Evolutionary conservation across 2,797 vertebrate genomes (phyloP).

Genomic region (Pangasius djambal): DNA sequence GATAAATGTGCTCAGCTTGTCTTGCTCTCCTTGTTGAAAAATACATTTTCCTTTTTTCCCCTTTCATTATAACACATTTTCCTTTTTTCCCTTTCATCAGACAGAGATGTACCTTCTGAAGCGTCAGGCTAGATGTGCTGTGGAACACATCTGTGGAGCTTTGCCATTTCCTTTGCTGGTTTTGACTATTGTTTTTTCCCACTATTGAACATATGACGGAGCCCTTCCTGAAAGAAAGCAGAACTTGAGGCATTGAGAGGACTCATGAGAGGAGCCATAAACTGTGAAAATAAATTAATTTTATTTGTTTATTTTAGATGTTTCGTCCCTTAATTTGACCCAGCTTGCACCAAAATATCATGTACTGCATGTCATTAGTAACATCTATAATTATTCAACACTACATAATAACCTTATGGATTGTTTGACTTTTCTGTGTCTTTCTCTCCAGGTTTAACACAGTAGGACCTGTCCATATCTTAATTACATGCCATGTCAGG

Average conservation of each 20-base stretch:
- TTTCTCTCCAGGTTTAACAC: constrained; percentile 24
- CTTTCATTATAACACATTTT: neutral
- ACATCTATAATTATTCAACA: neutral
- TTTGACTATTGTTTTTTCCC: neutral
- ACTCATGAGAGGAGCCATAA: neutral
- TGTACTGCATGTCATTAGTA: constrained; percentile 1
- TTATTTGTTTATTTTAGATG: neutral
- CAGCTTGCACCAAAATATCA: neutral
- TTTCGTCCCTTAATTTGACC: neutral
- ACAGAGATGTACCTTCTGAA: too few species aligned
- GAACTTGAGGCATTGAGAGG: neutral
- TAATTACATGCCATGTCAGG: constrained; percentile 51
- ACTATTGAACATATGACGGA: neutral
- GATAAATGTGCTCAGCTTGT: constrained; percentile 35
- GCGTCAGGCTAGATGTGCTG: too few species aligned
- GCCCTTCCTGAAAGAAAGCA: neutral
- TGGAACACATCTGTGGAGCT: neutral
- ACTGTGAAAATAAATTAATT: neutral
- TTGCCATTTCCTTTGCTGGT: neutral
- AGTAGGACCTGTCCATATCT: constrained; percentile 40
- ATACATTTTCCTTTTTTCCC: neutral
- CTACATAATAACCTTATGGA: neutral
- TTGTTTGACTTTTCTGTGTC: constrained; percentile 10
- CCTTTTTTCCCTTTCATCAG: too few species aligned
- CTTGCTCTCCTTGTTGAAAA: constrained; percentile 17